These are phyloP conservation scores for Eilema depressum DNA, from an alignment of 2,888 invertebrate species.

Conservation along the genomic window DNA sequence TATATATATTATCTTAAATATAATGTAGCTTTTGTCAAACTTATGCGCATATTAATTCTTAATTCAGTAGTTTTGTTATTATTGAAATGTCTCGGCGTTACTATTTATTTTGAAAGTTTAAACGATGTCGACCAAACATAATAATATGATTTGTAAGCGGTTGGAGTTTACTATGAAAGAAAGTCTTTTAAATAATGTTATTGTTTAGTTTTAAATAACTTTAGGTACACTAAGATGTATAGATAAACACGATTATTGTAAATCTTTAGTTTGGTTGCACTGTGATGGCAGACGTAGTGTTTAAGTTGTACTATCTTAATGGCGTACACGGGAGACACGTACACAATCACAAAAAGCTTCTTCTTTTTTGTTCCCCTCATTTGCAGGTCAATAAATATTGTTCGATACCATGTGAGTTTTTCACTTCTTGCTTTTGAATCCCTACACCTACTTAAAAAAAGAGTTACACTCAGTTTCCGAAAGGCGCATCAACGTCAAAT, in stretches of 20 bases:
- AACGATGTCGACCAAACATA: constrained; percentile 14
- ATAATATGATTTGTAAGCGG: constrained; percentile 13
- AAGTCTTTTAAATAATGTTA: constrained; percentile 39
- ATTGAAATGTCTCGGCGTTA: constrained; percentile 3
- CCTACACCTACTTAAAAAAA: not conserved
- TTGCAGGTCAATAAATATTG: constrained; percentile 11
- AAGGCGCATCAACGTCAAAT: too few relatives aligned
- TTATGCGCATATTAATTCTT: not conserved
- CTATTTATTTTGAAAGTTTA: constrained; percentile 5
- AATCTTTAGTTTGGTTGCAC: constrained; percentile 10
- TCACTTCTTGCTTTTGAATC: not conserved
- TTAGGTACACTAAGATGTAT: constrained; percentile 37
- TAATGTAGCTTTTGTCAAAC: constrained; percentile 2
- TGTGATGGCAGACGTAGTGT: constrained; percentile 7
- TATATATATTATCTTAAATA: not conserved
- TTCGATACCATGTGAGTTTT: constrained; percentile 7
- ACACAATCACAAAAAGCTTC: constrained; percentile 7
- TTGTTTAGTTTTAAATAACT: constrained; percentile 42
- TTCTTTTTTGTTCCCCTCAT: constrained; percentile 10
- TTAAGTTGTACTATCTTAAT: constrained; percentile 8
- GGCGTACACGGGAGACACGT: not conserved
- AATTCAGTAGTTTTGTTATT: not conserved
- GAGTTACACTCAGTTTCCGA: too few relatives aligned
- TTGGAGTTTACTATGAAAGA: constrained; percentile 17
- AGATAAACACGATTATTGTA: constrained; percentile 19